Conservation (phyloP, 2,113 vertebrate species). For the Suricata suricatta region DNA sequence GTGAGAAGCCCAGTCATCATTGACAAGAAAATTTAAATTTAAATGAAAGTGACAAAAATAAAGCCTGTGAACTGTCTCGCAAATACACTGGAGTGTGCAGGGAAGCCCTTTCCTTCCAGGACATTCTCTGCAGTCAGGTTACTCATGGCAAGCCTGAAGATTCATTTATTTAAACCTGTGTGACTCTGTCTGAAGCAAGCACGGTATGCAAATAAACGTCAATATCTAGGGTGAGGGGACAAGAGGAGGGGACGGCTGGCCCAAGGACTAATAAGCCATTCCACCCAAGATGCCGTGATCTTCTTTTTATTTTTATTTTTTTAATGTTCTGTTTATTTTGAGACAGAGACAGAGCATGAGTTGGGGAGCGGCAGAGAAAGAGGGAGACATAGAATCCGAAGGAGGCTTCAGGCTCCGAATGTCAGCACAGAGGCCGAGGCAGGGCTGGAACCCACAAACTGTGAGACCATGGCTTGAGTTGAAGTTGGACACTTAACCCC, state of each 20-base stretch:
- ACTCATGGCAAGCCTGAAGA: not conserved
- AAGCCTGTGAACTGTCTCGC: not conserved
- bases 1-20: not conserved
- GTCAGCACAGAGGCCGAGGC: too few species aligned
- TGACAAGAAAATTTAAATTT: not conserved
- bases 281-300: not conserved
- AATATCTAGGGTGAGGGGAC: not conserved
- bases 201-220: not conserved
- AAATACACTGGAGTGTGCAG: not conserved
- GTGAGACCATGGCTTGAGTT: too few species aligned
- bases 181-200: not conserved
- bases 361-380: too few species aligned
- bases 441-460: too few species aligned
- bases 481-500: too few species aligned
- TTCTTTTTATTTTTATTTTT: too few species aligned
- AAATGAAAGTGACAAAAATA: not conserved
- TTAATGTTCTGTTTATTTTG: too few species aligned
- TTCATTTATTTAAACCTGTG: fast-evolving
- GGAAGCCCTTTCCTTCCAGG: not conserved
- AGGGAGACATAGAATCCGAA: too few species aligned
- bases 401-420: too few species aligned
- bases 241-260: not conserved
- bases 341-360: too few species aligned
- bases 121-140: not conserved
- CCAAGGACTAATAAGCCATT: not conserved